Conservation (phyloP, 1,140 invertebrate genomes). For the Halyomorpha halys region DNA sequence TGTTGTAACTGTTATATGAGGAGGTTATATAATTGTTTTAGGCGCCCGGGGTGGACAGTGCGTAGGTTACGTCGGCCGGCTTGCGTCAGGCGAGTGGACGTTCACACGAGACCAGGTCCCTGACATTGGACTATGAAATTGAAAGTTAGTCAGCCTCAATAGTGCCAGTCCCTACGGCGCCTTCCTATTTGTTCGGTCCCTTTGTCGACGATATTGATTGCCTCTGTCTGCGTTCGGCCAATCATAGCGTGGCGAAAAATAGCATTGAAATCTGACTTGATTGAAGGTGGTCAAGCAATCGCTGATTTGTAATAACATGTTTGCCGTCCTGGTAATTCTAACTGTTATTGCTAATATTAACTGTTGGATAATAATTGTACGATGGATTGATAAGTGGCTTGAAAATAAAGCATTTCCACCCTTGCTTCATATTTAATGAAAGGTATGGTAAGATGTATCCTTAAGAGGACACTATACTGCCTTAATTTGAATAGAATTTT, state of each 20-base stretch:
- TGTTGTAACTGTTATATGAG: constrained; percentile 10
- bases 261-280: too few species aligned
- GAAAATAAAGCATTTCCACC: too few species aligned
- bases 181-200: constrained; percentile 1
- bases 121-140: constrained; percentile 10
- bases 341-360: not conserved
- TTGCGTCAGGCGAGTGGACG: not conserved
- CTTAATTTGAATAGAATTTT: too few species aligned
- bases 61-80: not conserved
- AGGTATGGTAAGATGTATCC: too few species aligned
- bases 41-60: not conserved
- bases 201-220: not conserved
- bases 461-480: too few species aligned
- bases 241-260: not conserved
- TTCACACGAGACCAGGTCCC: not conserved
- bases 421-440: too few species aligned
- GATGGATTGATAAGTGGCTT: too few species aligned
- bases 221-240: not conserved
- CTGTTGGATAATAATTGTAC: too few species aligned
- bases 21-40: constrained; percentile 6
- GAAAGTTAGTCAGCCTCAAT: not conserved
- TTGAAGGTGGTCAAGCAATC: not conserved
- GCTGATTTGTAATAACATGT: not conserved
- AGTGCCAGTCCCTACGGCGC: not conserved
- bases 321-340: not conserved